Evolutionary conservation across 2,888 invertebrate species (phyloP), one percentile per base, ranked within the genome.

Genomic region (Heteromyza rotundicornis): DNA sequence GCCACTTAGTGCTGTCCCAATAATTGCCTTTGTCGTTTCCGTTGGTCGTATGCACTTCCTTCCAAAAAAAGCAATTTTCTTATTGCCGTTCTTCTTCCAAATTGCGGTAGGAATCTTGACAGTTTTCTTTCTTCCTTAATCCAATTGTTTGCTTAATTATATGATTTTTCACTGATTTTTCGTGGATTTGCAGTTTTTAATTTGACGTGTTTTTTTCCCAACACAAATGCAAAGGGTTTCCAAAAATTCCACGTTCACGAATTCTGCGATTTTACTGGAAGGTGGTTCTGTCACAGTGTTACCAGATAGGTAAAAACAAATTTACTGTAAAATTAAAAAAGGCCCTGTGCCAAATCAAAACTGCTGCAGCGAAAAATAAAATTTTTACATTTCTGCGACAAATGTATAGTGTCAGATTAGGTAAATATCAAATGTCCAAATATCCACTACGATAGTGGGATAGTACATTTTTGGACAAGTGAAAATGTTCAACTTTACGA

Each of bases 231-330:
- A 35, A 54, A 32, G 22, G 35, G 51, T 55, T 64, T 65, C 64
- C 65, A 65, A 56, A n/a, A 64, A 61, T 70, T 70, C 68, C 70
- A 70, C 70, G 70, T 70, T 67, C 62, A 59, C 64, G n/a, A n/a
- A n/a, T n/a, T n/a, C n/a, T n/a, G n/a, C n/a, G n/a, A n/a, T 40
- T 7, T 8, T n/a, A 40, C n/a, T 40, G 40, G 40, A 40, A 40
- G n/a, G 32, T 8, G 7, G 12, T 12, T 32, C 12, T 12, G 12
- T 8, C 12, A 8, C 7, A 32, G 32, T 32, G 32, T 12, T 32
- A 12, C 32, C 32, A 32, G 12, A 32, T 32, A n/a, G n/a, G n/a
- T n/a, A n/a, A n/a, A n/a, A n/a, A n/a, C n/a, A n/a, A n/a, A n/a
- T n/a, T n/a, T n/a, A n/a, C n/a, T n/a, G n/a, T n/a, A n/a, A n/a